These are phyloP conservation scores for Anaspis maculata DNA, from an alignment of 2,888 invertebrate species.

Conservation along the genomic window DNA sequence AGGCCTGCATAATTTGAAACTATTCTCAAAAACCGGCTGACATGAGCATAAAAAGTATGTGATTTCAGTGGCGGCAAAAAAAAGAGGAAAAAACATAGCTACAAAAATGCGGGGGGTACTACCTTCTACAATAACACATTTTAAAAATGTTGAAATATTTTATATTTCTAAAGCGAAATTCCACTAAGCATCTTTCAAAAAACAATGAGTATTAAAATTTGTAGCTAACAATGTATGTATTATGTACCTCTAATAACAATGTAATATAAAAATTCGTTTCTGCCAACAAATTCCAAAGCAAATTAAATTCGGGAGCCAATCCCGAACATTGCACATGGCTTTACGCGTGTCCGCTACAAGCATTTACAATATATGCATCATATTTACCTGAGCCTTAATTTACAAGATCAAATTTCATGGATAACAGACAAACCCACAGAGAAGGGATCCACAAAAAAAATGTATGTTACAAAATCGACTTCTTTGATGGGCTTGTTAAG, in stretches of 20 bases:
- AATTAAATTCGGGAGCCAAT: conserved; percentile 1
- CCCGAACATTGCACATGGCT: not conserved
- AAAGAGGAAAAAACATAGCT: no score
- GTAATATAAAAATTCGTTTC: conserved; percentile 26
- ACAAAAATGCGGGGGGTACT: conserved; percentile 10
- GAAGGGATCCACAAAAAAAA: not conserved
- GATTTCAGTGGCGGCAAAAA: no score
- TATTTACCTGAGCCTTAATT: conserved; percentile 19
- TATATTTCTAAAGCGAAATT: conserved; percentile 31
- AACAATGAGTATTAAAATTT: conserved; percentile 27
- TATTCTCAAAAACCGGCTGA: no score
- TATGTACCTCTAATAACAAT: conserved; percentile 23
- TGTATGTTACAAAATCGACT: no score
- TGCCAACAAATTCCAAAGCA: conserved; percentile 22
- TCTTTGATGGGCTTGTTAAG: no score
- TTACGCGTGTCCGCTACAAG: conserved; percentile 16
- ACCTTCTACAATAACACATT: conserved; percentile 15
- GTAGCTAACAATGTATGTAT: conserved; percentile 22
- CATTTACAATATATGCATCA: conserved; percentile 22
- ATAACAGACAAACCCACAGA: no score
- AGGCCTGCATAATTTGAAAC: no score
- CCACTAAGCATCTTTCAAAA: conserved; percentile 27
- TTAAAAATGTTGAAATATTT: conserved; percentile 29
- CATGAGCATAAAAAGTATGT: no score
- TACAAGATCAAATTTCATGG: conserved; percentile 9